Conservation (phyloP, 92 coral and sea anemone species). For the Zoanthus gigantus region DNA sequence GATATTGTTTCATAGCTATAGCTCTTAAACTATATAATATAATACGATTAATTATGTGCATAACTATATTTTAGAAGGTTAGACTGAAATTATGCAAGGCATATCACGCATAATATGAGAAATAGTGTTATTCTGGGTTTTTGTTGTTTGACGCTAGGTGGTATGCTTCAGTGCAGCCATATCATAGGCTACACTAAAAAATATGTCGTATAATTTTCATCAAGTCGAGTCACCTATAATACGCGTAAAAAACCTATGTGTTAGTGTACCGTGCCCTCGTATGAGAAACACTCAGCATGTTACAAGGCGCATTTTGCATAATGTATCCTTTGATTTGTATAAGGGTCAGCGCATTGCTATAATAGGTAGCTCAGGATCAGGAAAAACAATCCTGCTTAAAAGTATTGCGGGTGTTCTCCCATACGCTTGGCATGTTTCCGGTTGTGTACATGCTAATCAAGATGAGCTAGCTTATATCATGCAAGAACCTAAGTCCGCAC, state of each 20-base stretch:
- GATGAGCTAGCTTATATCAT: background rate
- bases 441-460: background rate
- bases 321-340: background rate
- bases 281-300: background rate
- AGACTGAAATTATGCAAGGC: too few species aligned
- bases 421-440: background rate
- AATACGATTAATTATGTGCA: too few species aligned
- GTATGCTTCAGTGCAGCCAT: background rate
- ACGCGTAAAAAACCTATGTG: background rate
- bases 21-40: too few species aligned
- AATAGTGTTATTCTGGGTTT: too few species aligned
- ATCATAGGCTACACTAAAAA: background rate
- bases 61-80: too few species aligned
- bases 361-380: background rate
- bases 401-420: background rate
- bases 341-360: background rate
- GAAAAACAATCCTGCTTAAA: background rate
- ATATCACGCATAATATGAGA: too few species aligned
- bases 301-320: background rate
- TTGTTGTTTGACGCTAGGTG: too few species aligned
- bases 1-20: too few species aligned
- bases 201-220: background rate
- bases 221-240: background rate
- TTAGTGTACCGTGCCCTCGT: background rate
- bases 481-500: background rate